Evolutionary conservation across 1,140 invertebrate genomes (phyloP).

Genomic region (Steinernema feltiae): DNA sequence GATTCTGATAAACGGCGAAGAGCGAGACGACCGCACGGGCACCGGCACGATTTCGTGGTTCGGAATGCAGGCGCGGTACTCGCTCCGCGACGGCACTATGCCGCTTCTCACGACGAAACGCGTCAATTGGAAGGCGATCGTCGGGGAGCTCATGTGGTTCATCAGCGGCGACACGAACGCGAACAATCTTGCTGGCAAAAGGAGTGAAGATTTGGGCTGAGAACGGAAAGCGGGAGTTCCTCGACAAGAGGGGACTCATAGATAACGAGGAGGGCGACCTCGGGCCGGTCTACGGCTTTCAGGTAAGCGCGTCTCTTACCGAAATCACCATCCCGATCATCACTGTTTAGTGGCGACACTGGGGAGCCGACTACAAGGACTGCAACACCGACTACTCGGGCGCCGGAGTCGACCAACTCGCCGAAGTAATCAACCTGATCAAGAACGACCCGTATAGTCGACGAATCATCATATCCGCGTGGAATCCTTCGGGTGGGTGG

Average conservation of each 20-base stretch:
- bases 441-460: slow-evolving; percentile 77
- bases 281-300: slow-evolving; percentile 96
- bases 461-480: slow-evolving; percentile 85
- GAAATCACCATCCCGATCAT: slow-evolving; percentile 4
- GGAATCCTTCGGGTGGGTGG: slow-evolving; percentile 73
- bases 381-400: slow-evolving; percentile 71
- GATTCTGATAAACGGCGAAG: slow-evolving; percentile 67
- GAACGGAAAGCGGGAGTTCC: slow-evolving; percentile 81
- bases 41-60: slow-evolving; percentile 83
- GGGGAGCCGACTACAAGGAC: slow-evolving; percentile 81
- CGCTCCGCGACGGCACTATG: slow-evolving; percentile 70
- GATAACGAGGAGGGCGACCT: slow-evolving; percentile 85
- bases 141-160: slow-evolving; percentile 94
- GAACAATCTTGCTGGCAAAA: slow-evolving; percentile 75
- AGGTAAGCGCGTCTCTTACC: slow-evolving; percentile 71
- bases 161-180: slow-evolving; percentile 86
- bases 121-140: slow-evolving; percentile 84
- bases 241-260: slow-evolving; percentile 78
- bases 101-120: slow-evolving; percentile 92
- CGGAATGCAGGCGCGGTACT: slow-evolving; percentile 83
- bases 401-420: slow-evolving; percentile 84
- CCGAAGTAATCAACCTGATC: slow-evolving; percentile 74
- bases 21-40: slow-evolving; percentile 76
- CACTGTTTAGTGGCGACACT: slow-evolving; percentile 82
- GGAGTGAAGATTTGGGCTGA: slow-evolving; percentile 95